These are phyloP conservation scores for Virgularia gustaviana DNA, from an alignment of 92 coral and sea anemone genomes.

Conservation along the genomic window DNA sequence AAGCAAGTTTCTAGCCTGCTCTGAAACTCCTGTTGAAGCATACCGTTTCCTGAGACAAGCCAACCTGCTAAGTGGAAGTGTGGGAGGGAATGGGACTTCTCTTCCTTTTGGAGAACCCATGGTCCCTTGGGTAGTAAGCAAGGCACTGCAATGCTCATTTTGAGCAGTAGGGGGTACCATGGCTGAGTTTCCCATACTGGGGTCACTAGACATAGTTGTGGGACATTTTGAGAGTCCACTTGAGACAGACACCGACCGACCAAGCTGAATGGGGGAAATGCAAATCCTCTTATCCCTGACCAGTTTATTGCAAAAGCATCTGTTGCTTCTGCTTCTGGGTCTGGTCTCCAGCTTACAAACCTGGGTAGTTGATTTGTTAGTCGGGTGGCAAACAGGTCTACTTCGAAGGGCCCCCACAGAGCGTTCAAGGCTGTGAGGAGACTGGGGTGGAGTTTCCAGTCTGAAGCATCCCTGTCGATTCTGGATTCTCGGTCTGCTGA, in stretches of 20 bases:
- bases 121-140: constrained; percentile 22
- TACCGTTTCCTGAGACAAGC: constrained; percentile 44
- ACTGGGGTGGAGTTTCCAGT: constrained; percentile 39
- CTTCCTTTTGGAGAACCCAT: constrained; percentile 25
- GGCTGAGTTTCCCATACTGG: constrained; percentile 56
- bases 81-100: constrained; percentile 35
- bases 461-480: constrained; percentile 39
- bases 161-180: constrained; percentile 29
- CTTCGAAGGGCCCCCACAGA: constrained; percentile 25
- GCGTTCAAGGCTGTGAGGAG: constrained; percentile 1
- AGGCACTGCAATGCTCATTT: constrained; percentile 29
- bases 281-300: constrained; percentile 28
- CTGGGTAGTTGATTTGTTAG: constrained; percentile 40
- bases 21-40: constrained; percentile 40
- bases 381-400: constrained; percentile 40
- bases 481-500: constrained; percentile 48
- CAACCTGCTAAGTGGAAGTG: constrained; percentile 60
- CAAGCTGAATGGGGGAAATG: constrained; percentile 57
- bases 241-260: constrained; percentile 56
- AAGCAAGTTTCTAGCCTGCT: constrained; percentile 35
- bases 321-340: constrained; percentile 47
- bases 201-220: constrained; percentile 38
- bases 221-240: constrained; percentile 44
- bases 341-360: constrained; percentile 57
- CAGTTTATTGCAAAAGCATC: constrained; percentile 48